These are phyloP conservation scores for Tragelaphus buxtoni DNA, from an alignment of 2,113 vertebrate species.

Conservation along the genomic window DNA sequence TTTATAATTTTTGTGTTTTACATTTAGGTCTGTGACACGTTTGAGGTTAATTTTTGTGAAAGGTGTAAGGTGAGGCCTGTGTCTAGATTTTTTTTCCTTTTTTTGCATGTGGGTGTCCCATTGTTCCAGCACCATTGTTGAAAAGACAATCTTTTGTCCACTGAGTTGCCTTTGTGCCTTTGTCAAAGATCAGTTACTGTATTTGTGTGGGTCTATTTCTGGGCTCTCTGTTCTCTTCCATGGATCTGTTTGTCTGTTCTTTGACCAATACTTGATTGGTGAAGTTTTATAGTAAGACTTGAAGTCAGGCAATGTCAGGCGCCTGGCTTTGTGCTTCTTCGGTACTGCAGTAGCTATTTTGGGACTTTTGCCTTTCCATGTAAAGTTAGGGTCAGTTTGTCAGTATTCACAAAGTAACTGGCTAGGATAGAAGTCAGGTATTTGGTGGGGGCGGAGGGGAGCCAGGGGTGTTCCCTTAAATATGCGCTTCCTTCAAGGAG, in stretches of 20 bases:
- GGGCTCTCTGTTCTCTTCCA: neutral
- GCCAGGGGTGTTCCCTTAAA: neutral
- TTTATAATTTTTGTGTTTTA: neutral
- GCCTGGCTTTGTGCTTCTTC: neutral
- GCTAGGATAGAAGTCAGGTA: neutral
- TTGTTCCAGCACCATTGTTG: neutral
- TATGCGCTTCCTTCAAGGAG: neutral
- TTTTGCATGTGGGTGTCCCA: neutral
- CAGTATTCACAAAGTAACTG: neutral
- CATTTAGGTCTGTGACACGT: neutral
- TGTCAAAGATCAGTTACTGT: neutral
- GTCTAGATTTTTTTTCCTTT: neutral
- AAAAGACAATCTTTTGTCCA: neutral
- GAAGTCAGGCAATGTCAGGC: neutral
- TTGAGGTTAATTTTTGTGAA: neutral
- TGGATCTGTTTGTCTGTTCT: neutral
- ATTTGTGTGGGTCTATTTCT: neutral
- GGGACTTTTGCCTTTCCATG: neutral
- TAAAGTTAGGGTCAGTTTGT: neutral
- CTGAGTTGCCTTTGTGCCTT: neutral
- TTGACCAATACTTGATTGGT: accelerated
- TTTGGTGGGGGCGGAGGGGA: neutral
- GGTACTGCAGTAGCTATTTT: neutral
- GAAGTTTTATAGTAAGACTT: neutral
- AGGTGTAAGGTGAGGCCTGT: neutral